Base-by-base conservation (phyloP, 2,888 invertebrate genomes). In the Automeris io region DNA sequence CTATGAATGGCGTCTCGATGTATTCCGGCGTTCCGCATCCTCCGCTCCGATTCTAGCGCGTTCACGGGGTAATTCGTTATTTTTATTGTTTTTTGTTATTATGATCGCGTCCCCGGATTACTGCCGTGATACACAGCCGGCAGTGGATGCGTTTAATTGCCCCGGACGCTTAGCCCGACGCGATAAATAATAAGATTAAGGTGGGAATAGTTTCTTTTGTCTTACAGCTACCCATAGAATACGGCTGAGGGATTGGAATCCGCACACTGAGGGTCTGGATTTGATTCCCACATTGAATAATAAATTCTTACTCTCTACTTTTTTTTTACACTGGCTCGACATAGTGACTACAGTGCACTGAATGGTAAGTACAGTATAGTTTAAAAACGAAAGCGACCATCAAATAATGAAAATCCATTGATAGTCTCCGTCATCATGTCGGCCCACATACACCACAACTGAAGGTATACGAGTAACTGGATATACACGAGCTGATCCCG, bases 81-180 rank as follows among this genome's bases (percentile, higher is more conserved):
- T 86, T 86, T 86, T 85, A 85, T 86, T 83, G 83, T 85, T 86
- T 85, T 85, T 85, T 83, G 81, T 86, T 86, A 85, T 85, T 85
- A 85, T 85, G 82, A 80, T 82, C 72, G 78, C 76, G 79, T 80
- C 83, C 70, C 67, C 62, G 79, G 83, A 79, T 83, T 83, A 82
- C 76, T 61, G 52, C 57, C 62, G 65, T 85, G 82, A 85, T 82
- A 75, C 82, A 85, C 74, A 65, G 70, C 65, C 55, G 45, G 72
- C 75, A 59, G 68, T 76, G 83, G 82, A 76, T 85, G 85, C 83
- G 78, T 81, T 83, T 85, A 85, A 85, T 85, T 85, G 83, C 80
- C 67, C 54, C 63, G 59, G 65, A 71, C 78, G 78, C 72, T 76
- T 69, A 62, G 68, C 65, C 64, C 57, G 53, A 50, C 45, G 49